Evolutionary conservation across 2,113 vertebrate genomes (phyloP), one percentile per base, ranked within the genome.

Genomic region (Chaenogobius annularis): DNA sequence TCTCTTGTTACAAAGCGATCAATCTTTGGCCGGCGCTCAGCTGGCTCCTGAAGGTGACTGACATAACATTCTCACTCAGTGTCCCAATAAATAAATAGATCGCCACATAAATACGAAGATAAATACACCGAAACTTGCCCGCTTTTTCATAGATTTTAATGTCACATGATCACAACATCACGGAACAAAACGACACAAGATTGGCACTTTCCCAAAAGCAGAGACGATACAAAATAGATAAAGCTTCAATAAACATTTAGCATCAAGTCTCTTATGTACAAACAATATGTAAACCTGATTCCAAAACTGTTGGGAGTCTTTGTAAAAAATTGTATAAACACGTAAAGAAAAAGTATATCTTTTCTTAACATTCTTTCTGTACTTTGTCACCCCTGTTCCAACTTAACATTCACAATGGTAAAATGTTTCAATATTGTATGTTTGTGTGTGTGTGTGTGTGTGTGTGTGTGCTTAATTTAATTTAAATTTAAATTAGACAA

Each of bases 131-230:
- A 56, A 26, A 58, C 10, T 46, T 15, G 43, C 66, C 62, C 76
- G 74, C 64, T 63, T 85, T 62, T 75, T 74, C 78, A 78, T 35
- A 84, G 72, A 84, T 76, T 92, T 92, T 92, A 91, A 88, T 92
- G 37, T 87, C 80, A 92, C 89, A 70, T 23, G 11, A 58, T 72
- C 81, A 90, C 88, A 68, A 75, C 48, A 64, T 85, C 86, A 91
- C 83, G 11, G 46, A 78, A 89, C 88, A 88, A 46, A 72, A 91
- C 86, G 58, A 74, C 79, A 92, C 81, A 74, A 83, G 69, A 84
- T 84, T 90, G 85, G 82, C 83, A 90, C 88, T 82, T 87, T 85
- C 72, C 72, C 80, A 75, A 83, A 84, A 64, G 81, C 78, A 83
- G 78, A 37, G 75, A 87, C 80, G 20, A 81, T 86, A 89, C 83